These are phyloP conservation scores for Lepidurus couesii DNA, from an alignment of 1,140 invertebrate genomes.

Conservation along the genomic window DNA sequence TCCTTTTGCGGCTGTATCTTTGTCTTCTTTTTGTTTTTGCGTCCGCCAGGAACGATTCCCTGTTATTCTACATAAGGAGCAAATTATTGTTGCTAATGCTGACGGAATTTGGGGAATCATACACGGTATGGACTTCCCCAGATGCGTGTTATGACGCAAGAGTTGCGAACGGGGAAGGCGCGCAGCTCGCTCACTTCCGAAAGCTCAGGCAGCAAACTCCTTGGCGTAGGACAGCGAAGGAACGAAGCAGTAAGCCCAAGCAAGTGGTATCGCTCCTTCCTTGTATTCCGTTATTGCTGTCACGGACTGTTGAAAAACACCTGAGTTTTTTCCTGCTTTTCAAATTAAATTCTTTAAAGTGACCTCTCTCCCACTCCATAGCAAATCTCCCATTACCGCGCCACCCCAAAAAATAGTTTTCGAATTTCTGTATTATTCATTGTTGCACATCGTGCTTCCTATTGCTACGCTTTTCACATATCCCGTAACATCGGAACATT, in stretches of 20 bases:
- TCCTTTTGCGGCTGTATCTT: background rate
- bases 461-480: background rate
- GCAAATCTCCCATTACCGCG: background rate
- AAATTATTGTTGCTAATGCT: background rate
- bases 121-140: conserved; percentile 1
- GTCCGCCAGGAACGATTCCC: background rate
- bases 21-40: background rate
- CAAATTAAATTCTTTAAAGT: background rate
- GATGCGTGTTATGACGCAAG: background rate
- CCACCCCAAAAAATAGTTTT: background rate
- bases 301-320: background rate
- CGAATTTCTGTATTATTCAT: background rate
- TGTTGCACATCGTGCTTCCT: background rate
- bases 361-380: too few relatives aligned
- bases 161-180: conserved; percentile 7
- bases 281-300: background rate
- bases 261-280: conserved; percentile 7
- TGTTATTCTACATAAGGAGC: background rate
- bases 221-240: background rate
- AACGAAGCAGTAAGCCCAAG: conserved; percentile 12
- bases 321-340: background rate
- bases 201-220: background rate
- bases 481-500: background rate
- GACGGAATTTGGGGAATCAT: background rate
- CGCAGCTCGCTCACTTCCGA: conserved; percentile 8